Percentiles rank a stretch among this genome's conserved stretches.
Evolutionary conservation across 2,888 invertebrate species (phyloP).

Genomic region (Aspidiotus destructor): DNA sequence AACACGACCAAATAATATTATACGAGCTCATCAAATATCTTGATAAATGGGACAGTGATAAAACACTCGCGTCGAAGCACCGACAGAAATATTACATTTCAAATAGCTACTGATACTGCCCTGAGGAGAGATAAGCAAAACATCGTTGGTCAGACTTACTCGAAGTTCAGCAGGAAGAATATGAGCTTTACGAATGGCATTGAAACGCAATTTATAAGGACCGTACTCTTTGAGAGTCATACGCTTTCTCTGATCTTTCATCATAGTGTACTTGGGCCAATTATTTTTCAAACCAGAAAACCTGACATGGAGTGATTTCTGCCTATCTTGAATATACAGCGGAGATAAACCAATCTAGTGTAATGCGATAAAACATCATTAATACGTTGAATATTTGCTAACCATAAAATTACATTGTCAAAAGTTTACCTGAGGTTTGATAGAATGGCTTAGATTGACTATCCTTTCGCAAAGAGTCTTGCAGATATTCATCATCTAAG

Average conservation of each 20-base stretch:
- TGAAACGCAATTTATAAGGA: constrained; percentile 65
- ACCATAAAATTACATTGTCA: too few relatives aligned
- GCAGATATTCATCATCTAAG: too few relatives aligned
- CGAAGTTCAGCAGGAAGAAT: constrained; percentile 67
- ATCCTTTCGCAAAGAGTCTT: too few relatives aligned
- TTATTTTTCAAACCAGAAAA: constrained; percentile 47
- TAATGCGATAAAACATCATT: background rate
- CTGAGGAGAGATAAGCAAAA: background rate
- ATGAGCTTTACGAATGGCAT: constrained; percentile 73
- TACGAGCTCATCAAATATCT: too few relatives aligned
- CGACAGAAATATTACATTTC: too few relatives aligned
- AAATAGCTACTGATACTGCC: background rate
- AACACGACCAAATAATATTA: too few relatives aligned
- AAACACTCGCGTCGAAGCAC: too few relatives aligned
- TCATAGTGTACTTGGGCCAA: constrained; percentile 76
- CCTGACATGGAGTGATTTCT: constrained; percentile 17
- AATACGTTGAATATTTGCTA: background rate
- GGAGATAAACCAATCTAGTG: constrained; percentile 31
- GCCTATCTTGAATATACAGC: constrained; percentile 28
- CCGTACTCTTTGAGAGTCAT: constrained; percentile 63
- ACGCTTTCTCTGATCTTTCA: constrained; percentile 74
- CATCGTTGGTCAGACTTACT: constrained; percentile 41
- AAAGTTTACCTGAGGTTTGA: too few relatives aligned
- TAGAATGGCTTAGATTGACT: too few relatives aligned
- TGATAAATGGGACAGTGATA: too few relatives aligned